Conservation (phyloP, 2,113 vertebrate genomes). For the Prunella himalayana region DNA sequence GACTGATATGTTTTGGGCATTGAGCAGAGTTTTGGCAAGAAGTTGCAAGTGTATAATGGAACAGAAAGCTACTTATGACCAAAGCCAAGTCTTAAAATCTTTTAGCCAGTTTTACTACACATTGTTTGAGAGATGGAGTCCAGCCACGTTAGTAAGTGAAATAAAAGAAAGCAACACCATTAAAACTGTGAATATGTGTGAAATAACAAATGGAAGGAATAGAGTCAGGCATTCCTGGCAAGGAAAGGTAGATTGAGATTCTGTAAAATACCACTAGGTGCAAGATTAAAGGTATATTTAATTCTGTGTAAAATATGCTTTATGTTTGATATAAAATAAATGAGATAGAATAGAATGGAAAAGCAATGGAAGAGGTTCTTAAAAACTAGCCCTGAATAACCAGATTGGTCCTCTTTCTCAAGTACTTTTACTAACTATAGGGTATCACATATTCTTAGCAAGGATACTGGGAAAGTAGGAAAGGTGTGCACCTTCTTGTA, state of each 20-base stretch:
- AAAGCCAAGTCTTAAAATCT: constrained; percentile 44
- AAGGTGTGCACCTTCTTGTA: neutral
- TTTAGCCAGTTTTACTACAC: constrained; percentile 32
- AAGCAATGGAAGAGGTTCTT: neutral
- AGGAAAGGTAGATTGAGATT: neutral
- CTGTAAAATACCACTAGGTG: neutral
- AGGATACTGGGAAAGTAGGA: neutral
- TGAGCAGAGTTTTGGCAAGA: neutral
- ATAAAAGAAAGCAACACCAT: neutral
- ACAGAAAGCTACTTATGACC: constrained; percentile 1
- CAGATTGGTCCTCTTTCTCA: neutral
- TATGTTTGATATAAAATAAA: neutral
- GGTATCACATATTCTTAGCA: neutral
- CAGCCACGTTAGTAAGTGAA: neutral
- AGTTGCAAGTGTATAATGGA: neutral
- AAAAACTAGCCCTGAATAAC: neutral
- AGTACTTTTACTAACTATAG: neutral
- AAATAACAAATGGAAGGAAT: constrained; percentile 34
- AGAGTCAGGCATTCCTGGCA: neutral
- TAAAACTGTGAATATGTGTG: neutral
- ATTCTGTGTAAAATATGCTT: neutral
- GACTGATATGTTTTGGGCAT: constrained; percentile 10
- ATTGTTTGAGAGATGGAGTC: constrained; percentile 19
- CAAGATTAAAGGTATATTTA: neutral
- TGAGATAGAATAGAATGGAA: neutral